These are phyloP conservation scores for Oceanodroma leucorhoa DNA, from an alignment of 2,797 vertebrate species.

Conservation along the genomic window DNA sequence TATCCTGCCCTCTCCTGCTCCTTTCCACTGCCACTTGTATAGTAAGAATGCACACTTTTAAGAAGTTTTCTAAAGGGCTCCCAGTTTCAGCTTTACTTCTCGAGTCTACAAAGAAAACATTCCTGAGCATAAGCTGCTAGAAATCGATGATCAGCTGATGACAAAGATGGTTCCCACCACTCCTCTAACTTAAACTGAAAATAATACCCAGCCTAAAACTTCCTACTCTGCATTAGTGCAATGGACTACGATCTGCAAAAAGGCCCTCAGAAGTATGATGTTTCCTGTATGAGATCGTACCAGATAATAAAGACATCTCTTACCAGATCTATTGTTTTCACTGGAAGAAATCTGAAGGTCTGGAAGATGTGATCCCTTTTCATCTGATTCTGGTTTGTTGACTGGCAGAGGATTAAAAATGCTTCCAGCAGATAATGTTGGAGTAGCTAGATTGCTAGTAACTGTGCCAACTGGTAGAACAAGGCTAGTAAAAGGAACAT, in stretches of 20 bases:
- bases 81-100: background rate
- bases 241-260: background rate
- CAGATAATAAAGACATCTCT: background rate
- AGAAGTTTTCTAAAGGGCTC: background rate
- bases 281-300: accelerated
- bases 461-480: conserved; percentile 85
- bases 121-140: background rate
- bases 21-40: background rate
- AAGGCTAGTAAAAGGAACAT: conserved; percentile 85
- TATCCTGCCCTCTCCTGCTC: background rate
- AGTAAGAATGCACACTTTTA: background rate
- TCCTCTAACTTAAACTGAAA: background rate
- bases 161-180: background rate
- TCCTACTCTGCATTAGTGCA: background rate
- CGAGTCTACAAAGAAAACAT: background rate
- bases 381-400: conserved; percentile 75
- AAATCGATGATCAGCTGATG: background rate
- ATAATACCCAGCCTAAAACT: background rate
- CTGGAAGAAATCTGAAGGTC: conserved; percentile 74
- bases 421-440: conserved; percentile 81
- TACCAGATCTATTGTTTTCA: conserved; percentile 78
- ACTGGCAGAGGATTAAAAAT: conserved; percentile 86
- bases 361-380: conserved; percentile 74
- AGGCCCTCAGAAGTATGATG: background rate
- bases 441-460: conserved; percentile 68